Evolutionary conservation across 2,113 vertebrate genomes (phyloP), one percentile per base, ranked within the genome.

Genomic region (Chrysemys picta): DNA sequence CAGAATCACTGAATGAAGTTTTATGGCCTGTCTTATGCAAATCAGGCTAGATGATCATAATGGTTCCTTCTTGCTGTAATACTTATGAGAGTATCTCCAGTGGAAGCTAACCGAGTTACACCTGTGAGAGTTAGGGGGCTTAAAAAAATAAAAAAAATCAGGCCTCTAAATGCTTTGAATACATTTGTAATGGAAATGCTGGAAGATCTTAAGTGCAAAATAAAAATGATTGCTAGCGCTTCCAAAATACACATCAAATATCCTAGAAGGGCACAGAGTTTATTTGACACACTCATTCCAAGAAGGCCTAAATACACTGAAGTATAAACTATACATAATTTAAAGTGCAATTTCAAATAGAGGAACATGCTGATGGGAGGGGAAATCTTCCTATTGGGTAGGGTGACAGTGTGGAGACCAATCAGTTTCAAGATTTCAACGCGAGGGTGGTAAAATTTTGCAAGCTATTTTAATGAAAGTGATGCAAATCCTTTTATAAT

Each of bases 231-330:
- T 87, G 65, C 53, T 53, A 84, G 80, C 31, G 29, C 56, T 78
- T 25, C 49, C 62, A 59, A 89, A 94, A 87, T 25, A 47, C 42
- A 78, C 42, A 78, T 16, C 38, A 53, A 25, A 42, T 76, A 42
- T 2, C 12, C 13, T 56, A 27, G 35, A 92, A 62, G n/a, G 84
- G 31, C 27, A 92, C 65, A 91, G 31, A 3, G 31, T 82, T 82
- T 81, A 72, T 86, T 84, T 81, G 59, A 83, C 56, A 80, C 91
- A 85, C 81, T 54, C n/a, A 47, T 29, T 87, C 85, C 82, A 89
- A 49, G 69, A 78, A 53, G 62, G 87, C 81, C 95, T 82, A 92
- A 95, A 50, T 52, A 27, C n/a, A 85, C 5, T 57, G 85, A 95
- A 78, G 72, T 9, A 96, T 65, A 89, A 96, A 82, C 49, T 62